Evolutionary conservation across 2,888 invertebrate genomes (phyloP), one percentile per base, ranked within the genome.

Genomic region (Elysia crispata): DNA sequence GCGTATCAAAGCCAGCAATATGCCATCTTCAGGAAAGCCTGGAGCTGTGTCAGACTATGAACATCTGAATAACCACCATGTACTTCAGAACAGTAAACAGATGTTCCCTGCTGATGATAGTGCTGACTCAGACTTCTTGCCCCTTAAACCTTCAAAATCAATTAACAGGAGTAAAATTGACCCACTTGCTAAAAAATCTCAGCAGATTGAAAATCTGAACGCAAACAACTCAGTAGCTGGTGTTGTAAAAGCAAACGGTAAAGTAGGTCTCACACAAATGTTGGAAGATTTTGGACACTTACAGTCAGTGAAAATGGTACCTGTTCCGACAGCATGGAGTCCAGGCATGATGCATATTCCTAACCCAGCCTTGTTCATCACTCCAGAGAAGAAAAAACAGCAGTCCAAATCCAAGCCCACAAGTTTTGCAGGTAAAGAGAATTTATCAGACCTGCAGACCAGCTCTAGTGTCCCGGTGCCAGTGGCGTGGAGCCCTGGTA

Each of bases 381-480:
- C 80, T 18, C 80, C 80, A 31, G 80, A 80, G 25, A 76, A 80
- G 25, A 1, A 30, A 0, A 8, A 69, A 28, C 25, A 23, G 31
- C 5, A 5, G 18, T 67, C 49, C 25, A 23, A 23, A 50, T 54
- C 54, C 0, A 70, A 79, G 50, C 75, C 54, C 31, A 0, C 30
- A 18, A 54, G 50, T 5, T 28, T 33, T 18, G n/a, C 15, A n/a
- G 8, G n/a, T 8, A 33, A 60, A n/a, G 77, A 80, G 25, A 76
- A 67, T 41, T 25, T 75, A 50, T 30, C 76, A n/a, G 80, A 76
- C 25, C 62, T 76, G 15, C 69, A 76, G 30, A 60, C 25, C 23
- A 11, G 25, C 28, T 41, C 69, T 41, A 74, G 66, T 30, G 73
- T 81, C 13, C 83, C 83, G 30, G 77, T 80, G 13, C 86, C 86